Evolutionary conservation across 92 coral and sea anemone species (phyloP).

Genomic region (Scolanthus callimorphus): DNA sequence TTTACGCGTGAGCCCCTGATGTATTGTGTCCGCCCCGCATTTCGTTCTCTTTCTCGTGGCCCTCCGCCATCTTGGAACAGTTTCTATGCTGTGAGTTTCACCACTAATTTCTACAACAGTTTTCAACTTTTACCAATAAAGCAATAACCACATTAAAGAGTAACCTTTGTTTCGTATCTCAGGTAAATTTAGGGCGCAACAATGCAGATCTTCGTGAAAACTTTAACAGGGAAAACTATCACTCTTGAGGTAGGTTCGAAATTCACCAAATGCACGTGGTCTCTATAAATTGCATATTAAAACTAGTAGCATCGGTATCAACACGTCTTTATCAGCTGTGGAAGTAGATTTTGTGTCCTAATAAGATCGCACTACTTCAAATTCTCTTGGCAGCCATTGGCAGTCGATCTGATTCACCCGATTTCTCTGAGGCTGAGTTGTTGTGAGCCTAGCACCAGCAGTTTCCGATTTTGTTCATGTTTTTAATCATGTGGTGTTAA

Average conservation of each 20-base stretch:
- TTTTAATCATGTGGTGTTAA: neutral
- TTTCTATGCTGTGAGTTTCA: conserved; percentile 42
- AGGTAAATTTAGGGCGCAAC: conserved; percentile 73
- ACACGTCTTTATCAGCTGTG: too few species aligned
- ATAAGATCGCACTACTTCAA: too few species aligned
- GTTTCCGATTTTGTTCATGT: neutral
- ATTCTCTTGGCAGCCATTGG: too few species aligned
- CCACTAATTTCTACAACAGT: conserved; percentile 5
- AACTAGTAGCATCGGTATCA: too few species aligned
- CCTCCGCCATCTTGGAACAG: conserved; percentile 81
- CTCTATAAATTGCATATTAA: too few species aligned
- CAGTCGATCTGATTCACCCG: too few species aligned
- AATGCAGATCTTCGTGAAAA: conserved; percentile 99
- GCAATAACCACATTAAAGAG: conserved; percentile 2
- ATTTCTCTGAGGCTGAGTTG: conserved; percentile 26
- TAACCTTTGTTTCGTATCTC: conserved; percentile 9
- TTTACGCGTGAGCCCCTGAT: conserved; percentile 8
- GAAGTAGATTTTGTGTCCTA: too few species aligned
- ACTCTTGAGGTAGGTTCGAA: conserved; percentile 98
- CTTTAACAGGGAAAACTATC: conserved; percentile 99
- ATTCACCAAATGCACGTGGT: too few species aligned
- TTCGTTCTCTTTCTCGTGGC: conserved; percentile 90
- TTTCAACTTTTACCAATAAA: neutral
- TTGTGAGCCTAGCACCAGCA: neutral
- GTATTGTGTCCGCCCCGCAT: conserved; percentile 41